Conservation (phyloP, 2,797 vertebrate genomes). For the Australoheros facetus region DNA sequence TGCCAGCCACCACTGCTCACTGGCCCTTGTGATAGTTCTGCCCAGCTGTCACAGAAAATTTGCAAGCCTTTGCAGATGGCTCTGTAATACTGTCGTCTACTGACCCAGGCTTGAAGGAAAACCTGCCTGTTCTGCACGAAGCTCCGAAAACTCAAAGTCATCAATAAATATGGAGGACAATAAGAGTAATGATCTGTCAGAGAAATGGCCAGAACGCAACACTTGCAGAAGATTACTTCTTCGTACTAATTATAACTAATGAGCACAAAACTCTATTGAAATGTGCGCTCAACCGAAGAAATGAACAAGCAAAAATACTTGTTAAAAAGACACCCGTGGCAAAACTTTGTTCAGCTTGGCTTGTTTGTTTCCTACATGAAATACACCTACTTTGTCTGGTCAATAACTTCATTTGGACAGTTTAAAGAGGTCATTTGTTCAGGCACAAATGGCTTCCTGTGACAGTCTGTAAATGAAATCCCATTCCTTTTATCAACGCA, state of each 20-base stretch:
- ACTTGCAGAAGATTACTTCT: background rate
- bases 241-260: slow-evolving; percentile 1
- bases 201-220: background rate
- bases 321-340: background rate
- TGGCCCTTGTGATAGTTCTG: background rate
- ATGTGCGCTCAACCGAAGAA: background rate
- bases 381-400: background rate
- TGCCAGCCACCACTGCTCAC: slow-evolving; percentile 7
- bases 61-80: slow-evolving; percentile 28
- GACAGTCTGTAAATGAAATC: background rate
- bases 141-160: background rate
- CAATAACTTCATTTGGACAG: background rate
- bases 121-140: slow-evolving; percentile 1
- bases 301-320: background rate
- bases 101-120: slow-evolving; percentile 15
- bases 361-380: slow-evolving; percentile 1
- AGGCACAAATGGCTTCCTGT: background rate
- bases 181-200: slow-evolving; percentile 5
- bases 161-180: slow-evolving; percentile 14
- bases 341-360: background rate
- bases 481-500: background rate
- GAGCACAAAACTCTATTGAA: background rate
- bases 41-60: slow-evolving; percentile 19
- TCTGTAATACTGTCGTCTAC: slow-evolving; percentile 14
- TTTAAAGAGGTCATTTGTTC: background rate